These are phyloP conservation scores for Polydrusus tereticollis DNA, from an alignment of 2,888 invertebrate species.

Conservation along the genomic window DNA sequence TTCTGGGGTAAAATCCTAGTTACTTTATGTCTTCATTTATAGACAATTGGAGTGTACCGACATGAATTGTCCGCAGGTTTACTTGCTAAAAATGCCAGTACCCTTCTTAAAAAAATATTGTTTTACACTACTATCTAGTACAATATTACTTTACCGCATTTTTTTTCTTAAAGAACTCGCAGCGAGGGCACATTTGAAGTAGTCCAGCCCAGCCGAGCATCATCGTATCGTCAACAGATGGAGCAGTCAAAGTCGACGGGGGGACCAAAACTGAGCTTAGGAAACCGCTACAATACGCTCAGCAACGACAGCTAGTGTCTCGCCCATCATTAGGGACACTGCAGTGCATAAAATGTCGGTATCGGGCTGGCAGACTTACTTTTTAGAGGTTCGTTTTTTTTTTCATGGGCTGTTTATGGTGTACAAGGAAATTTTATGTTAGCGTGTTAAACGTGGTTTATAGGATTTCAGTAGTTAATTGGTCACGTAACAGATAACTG, in stretches of 20 bases:
- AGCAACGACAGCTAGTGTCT: conserved; percentile 70
- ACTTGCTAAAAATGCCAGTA: no score
- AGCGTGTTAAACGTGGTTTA: no score
- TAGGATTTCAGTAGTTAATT: no score
- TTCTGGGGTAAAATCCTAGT: no score
- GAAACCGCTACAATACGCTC: conserved; percentile 76
- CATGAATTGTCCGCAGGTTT: no score
- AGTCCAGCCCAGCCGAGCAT: conserved; percentile 71
- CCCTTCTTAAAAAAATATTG: no score
- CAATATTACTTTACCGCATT: no score
- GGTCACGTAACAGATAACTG: no score
- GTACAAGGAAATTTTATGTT: not conserved
- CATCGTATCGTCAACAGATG: conserved; percentile 67
- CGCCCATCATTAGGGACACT: conserved; percentile 52
- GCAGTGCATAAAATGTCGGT: not conserved
- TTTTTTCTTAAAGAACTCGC: conserved; percentile 64
- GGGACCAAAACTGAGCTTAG: conserved; percentile 72
- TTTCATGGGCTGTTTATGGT: not conserved
- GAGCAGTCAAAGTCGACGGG: conserved; percentile 67
- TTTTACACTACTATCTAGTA: no score
- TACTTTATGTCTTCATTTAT: no score
- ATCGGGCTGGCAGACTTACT: conserved; percentile 10
- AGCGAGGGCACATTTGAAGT: conserved; percentile 73
- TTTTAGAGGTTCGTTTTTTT: not conserved
- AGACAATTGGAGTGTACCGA: no score